phyloP scores from a whole-genome alignment of 2,797 vertebrate genomes.

The Anabacerthia variegaticeps region DNA sequence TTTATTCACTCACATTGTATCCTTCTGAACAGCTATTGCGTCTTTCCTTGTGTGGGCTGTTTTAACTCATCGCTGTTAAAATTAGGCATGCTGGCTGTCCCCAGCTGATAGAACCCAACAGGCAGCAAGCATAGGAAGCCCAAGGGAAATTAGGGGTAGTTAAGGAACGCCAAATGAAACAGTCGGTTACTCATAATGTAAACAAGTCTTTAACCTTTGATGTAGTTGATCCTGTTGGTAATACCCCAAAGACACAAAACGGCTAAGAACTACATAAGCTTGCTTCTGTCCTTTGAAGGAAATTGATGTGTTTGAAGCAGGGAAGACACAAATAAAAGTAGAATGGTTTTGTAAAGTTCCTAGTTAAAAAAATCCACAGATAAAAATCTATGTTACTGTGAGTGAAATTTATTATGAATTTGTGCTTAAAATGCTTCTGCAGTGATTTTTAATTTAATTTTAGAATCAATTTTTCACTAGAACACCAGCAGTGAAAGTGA shows the following conservation, averaged over 20 bases:
- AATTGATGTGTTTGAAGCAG: neutral
- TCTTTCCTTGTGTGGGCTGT: neutral
- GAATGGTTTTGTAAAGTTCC: neutral
- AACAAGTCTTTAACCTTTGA: neutral
- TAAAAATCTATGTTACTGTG: neutral
- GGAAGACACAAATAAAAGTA: neutral
- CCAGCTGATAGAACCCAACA: neutral
- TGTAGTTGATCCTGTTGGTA: neutral
- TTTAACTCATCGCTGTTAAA: neutral
- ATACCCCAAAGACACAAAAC: neutral
- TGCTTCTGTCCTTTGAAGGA: neutral
- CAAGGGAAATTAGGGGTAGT: neutral
- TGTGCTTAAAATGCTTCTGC: neutral
- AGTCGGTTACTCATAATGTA: neutral
- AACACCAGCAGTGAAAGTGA: neutral
- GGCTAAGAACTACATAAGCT: neutral
- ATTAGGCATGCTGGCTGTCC: neutral
- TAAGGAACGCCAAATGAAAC: neutral
- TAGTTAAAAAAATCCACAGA: neutral
- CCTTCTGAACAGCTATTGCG: neutral
- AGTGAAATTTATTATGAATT: neutral
- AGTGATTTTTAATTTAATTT: neutral
- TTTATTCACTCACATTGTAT: neutral
- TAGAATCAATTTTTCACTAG: neutral
- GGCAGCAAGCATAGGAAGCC: neutral